Percentiles rank a stretch among this genome's conserved stretches.
These are phyloP conservation scores for Drosophila algonquin DNA, from an alignment of 2,888 invertebrate species.

Conservation along the genomic window DNA sequence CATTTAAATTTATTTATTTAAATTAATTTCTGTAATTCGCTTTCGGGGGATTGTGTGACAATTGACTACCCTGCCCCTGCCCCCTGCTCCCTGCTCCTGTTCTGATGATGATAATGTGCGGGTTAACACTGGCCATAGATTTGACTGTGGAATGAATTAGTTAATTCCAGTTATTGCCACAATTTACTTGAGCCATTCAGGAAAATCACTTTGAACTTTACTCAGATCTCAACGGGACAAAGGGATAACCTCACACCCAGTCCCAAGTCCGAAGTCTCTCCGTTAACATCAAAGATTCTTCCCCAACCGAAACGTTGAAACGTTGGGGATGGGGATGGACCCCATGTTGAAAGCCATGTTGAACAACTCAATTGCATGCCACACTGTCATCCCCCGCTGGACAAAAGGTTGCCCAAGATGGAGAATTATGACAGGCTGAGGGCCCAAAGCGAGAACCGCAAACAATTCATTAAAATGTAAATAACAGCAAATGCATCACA, in stretches of 20 bases:
- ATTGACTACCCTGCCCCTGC: slow-evolving; percentile 26
- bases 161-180: slow-evolving; percentile 27
- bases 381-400: slow-evolving; percentile 48
- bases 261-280: background rate
- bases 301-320: too few relatives aligned
- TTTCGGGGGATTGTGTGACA: slow-evolving; percentile 39
- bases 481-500: slow-evolving; percentile 64
- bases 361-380: slow-evolving; percentile 73
- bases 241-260: slow-evolving; percentile 3
- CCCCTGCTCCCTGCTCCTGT: too few relatives aligned
- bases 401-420: slow-evolving; percentile 54
- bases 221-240: slow-evolving; percentile 39
- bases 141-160: slow-evolving; percentile 26
- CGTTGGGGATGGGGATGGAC: slow-evolving; percentile 13
- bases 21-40: slow-evolving; percentile 64
- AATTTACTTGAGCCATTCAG: slow-evolving; percentile 21
- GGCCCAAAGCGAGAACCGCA: slow-evolving; percentile 62
- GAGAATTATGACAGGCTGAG: slow-evolving; percentile 42
- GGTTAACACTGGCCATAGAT: slow-evolving; percentile 16
- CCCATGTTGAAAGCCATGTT: slow-evolving; percentile 73
- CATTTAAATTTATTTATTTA: slow-evolving; percentile 71
- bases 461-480: slow-evolving; percentile 79
- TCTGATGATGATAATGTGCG: slow-evolving; percentile 29
- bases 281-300: slow-evolving; percentile 31
- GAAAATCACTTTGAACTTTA: slow-evolving; percentile 30